Percentiles rank a stretch among this genome's conserved stretches.
phyloP scores from a whole-genome alignment of 2,797 vertebrate species.

The Dermochelys coriacea region DNA sequence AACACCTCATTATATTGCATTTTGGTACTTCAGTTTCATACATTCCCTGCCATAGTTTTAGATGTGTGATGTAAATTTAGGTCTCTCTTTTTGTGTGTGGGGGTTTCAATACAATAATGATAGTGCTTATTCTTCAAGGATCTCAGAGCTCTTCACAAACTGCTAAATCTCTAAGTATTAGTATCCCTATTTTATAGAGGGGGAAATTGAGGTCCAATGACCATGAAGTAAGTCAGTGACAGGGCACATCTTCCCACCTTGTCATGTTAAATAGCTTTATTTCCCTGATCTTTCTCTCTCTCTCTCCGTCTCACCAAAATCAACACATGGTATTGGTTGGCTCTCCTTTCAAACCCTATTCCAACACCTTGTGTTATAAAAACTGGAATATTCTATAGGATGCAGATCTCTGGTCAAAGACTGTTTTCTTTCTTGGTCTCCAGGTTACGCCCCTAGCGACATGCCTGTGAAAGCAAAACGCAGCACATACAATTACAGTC shows the following conservation, averaged over 20 bases:
- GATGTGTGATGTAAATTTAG: background rate
- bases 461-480: conserved; percentile 96
- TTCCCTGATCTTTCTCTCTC: background rate
- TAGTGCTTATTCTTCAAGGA: background rate
- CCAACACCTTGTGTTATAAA: background rate
- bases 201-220: background rate
- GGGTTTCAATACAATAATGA: background rate
- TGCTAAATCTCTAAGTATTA: background rate
- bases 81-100: background rate
- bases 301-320: background rate
- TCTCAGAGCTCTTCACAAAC: background rate
- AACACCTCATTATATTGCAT: background rate
- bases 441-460: conserved; percentile 88
- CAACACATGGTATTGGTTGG: background rate
- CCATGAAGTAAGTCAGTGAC: accelerated
- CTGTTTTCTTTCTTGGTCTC: background rate
- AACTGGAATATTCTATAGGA: background rate
- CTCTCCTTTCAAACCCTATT: background rate
- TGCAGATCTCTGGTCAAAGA: background rate
- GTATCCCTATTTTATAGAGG: background rate
- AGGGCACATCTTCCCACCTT: background rate
- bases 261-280: background rate
- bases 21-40: background rate
- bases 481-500: conserved; percentile 92
- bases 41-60: background rate